A percentile compares a stretch with the other conserved stretches of the same genome.
phyloP scores from a whole-genome alignment of 2,113 vertebrate species.

The Dasyprocta punctata region DNA sequence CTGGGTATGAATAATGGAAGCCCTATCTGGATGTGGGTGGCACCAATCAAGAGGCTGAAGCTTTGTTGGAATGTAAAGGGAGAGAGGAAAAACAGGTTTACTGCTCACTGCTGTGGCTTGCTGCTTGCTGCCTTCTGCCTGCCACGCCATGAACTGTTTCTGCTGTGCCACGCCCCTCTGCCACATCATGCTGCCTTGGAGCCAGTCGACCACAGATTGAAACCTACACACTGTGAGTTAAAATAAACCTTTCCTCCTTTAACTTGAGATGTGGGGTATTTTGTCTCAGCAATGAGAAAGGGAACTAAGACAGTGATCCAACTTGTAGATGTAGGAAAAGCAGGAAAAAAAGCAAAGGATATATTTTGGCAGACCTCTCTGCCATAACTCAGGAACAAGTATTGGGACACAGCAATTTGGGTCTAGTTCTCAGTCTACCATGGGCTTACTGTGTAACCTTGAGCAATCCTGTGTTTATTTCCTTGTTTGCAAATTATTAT shows the following conservation, averaged over 20 bases:
- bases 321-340: not conserved
- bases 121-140: not conserved
- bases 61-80: not conserved
- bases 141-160: not conserved
- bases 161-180: not conserved
- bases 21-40: not conserved
- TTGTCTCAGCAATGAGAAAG: not conserved
- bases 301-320: not conserved
- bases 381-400: not conserved
- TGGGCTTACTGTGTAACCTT: not conserved
- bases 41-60: not conserved
- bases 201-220: not conserved
- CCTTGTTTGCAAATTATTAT: not conserved
- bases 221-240: not conserved
- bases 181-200: not conserved
- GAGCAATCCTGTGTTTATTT: not conserved
- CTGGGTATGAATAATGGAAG: not conserved
- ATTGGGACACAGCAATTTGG: not conserved
- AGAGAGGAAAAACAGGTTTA: not conserved
- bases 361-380: not conserved
- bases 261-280: not conserved
- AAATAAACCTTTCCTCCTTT: not conserved
- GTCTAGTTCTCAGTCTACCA: not conserved
- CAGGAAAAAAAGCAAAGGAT: not conserved
- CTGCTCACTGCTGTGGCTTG: not conserved